Conservation (phyloP, 2,888 invertebrate genomes). For the Luperina testacea region DNA sequence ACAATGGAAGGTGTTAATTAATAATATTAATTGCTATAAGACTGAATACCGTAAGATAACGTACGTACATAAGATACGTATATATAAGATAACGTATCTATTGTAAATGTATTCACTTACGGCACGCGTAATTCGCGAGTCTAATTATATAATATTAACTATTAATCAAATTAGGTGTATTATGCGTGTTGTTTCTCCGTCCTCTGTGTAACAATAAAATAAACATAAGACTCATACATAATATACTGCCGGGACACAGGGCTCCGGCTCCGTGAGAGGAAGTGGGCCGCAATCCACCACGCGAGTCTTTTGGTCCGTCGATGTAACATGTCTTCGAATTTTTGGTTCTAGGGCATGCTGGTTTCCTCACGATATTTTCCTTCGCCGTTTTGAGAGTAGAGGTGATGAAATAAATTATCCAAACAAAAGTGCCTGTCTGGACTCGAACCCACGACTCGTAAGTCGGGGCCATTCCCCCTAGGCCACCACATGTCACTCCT, state of each 20-base stretch:
- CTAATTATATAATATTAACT: constrained; percentile 4
- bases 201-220: neutral
- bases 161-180: neutral
- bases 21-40: constrained; percentile 36
- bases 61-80: too few species aligned
- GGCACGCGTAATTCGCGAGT: neutral
- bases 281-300: neutral
- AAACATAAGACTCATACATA: neutral
- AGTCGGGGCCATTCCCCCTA: neutral
- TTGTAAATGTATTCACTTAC: constrained; percentile 13
- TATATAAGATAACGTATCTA: neutral
- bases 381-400: neutral
- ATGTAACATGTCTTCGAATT: neutral
- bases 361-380: too few species aligned
- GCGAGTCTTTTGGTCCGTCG: neutral
- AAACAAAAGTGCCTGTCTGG: neutral
- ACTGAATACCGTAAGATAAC: constrained; percentile 2
- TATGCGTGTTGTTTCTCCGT: neutral
- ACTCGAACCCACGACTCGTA: neutral
- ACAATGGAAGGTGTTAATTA: constrained; percentile 48
- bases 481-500: neutral
- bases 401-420: neutral
- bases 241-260: neutral
- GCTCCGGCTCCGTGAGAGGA: neutral
- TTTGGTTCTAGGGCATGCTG: neutral